Evolutionary conservation across 2,113 vertebrate species (phyloP).

Genomic region (Pitta sordida): DNA sequence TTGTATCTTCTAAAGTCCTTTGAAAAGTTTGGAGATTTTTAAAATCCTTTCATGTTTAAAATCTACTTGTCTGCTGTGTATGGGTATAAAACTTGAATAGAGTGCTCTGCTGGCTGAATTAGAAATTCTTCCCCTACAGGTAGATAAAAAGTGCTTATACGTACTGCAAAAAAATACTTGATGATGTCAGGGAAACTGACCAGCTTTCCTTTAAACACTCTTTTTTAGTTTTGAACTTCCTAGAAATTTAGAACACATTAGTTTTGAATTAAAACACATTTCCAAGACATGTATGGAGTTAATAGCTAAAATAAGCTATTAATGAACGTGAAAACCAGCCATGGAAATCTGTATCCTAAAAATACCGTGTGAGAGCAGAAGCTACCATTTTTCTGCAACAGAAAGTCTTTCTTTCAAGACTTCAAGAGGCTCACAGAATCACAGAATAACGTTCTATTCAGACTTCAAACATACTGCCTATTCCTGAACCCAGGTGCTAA

Average conservation of each 20-base stretch:
- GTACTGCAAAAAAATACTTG: not conserved
- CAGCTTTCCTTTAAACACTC: not conserved
- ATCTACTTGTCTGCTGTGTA: not conserved
- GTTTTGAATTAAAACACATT: not conserved
- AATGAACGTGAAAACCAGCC: not conserved
- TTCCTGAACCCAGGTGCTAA: not conserved
- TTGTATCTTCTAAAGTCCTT: not conserved
- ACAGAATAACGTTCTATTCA: not conserved
- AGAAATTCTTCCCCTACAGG: not conserved
- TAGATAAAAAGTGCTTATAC: not conserved
- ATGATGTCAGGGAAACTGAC: not conserved
- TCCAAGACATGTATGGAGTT: not conserved
- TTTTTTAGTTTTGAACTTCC: not conserved
- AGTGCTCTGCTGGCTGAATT: not conserved
- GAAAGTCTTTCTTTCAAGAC: not conserved
- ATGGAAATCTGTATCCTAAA: not conserved
- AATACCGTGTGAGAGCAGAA: not conserved
- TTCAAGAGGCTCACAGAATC: not conserved
- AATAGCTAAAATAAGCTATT: not conserved
- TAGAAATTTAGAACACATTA: not conserved
- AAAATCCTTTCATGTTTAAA: not conserved
- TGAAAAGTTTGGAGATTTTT: not conserved
- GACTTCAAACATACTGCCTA: not conserved
- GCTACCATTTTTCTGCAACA: not conserved
- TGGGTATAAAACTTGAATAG: not conserved